Percentiles rank a stretch among this genome's conserved stretches.
Evolutionary conservation across 1,140 invertebrate genomes (phyloP).

Genomic region (Papilio helenus): DNA sequence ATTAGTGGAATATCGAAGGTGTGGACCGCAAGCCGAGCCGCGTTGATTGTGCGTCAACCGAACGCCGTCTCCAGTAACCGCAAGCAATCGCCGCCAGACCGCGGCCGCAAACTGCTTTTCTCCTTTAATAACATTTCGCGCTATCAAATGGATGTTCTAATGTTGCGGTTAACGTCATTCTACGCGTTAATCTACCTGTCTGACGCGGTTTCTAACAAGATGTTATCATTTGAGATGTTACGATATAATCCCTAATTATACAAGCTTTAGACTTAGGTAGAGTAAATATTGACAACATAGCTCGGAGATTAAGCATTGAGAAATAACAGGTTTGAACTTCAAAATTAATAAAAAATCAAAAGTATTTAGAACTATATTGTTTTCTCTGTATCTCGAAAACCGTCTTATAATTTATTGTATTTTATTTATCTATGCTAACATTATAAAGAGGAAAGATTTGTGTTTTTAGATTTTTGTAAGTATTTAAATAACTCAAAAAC

Average conservation of each 20-base stretch:
- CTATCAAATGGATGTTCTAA: conserved; percentile 33
- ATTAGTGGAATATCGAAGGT: conserved; percentile 41
- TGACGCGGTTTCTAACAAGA: not conserved
- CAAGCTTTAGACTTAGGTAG: not conserved
- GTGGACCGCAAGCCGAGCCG: conserved; percentile 47
- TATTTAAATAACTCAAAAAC: too few relatives aligned
- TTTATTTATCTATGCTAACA: too few relatives aligned
- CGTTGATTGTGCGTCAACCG: conserved; percentile 37
- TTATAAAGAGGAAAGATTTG: too few relatives aligned
- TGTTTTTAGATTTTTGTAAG: too few relatives aligned
- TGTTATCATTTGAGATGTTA: not conserved
- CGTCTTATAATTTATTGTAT: too few relatives aligned
- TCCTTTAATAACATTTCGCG: conserved; percentile 37
- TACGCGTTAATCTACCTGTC: conserved; percentile 7
- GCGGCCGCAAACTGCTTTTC: conserved; percentile 38
- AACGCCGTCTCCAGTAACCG: conserved; percentile 47
- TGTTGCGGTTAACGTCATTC: conserved; percentile 25
- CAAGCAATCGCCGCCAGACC: conserved; percentile 46
- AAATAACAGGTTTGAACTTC: too few relatives aligned
- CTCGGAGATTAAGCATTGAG: not conserved
- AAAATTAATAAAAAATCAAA: too few relatives aligned
- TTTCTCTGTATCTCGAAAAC: too few relatives aligned
- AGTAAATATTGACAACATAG: not conserved
- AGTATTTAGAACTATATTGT: too few relatives aligned
- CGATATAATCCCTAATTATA: not conserved